phyloP scores from a whole-genome alignment of 92 coral and sea anemone genomes.

The Porites lobata region DNA sequence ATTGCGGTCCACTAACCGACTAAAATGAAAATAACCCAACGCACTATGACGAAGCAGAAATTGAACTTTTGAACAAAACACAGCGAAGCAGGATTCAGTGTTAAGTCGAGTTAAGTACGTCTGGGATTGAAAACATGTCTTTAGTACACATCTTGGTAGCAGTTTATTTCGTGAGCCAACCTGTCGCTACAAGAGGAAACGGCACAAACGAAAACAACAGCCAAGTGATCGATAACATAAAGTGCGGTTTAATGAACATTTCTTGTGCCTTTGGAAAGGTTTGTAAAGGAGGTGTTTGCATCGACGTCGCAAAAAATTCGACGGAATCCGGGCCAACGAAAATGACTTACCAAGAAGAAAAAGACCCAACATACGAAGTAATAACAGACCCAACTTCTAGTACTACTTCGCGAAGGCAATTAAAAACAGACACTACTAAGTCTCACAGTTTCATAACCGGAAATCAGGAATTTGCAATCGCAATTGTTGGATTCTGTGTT shows the following conservation, averaged over 20 bases:
- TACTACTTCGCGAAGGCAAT: neutral
- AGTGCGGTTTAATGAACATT: constrained; percentile 11
- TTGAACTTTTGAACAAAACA: neutral
- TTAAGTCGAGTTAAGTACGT: neutral
- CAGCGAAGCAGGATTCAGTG: neutral
- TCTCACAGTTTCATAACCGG: constrained; percentile 30
- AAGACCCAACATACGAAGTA: neutral
- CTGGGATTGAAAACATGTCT: neutral
- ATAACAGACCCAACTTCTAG: neutral
- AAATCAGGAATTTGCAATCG: constrained; percentile 38
- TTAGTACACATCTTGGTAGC: neutral
- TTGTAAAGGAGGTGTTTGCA: constrained; percentile 38
- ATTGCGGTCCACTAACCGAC: neutral
- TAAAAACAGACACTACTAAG: neutral
- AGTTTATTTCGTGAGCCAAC: neutral
- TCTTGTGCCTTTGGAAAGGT: constrained; percentile 32
- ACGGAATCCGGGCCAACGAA: neutral
- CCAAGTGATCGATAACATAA: neutral
- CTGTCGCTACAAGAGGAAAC: neutral
- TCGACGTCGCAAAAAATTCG: neutral
- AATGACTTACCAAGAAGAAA: neutral
- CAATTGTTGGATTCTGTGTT: constrained; percentile 39
- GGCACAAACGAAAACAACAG: neutral
- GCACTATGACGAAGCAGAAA: constrained; percentile 33
- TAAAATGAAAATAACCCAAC: constrained; percentile 10